Percentiles rank a stretch among this genome's conserved stretches.
Evolutionary conservation across 2,888 invertebrate genomes (phyloP).

Genomic region (Orthosia incerta): DNA sequence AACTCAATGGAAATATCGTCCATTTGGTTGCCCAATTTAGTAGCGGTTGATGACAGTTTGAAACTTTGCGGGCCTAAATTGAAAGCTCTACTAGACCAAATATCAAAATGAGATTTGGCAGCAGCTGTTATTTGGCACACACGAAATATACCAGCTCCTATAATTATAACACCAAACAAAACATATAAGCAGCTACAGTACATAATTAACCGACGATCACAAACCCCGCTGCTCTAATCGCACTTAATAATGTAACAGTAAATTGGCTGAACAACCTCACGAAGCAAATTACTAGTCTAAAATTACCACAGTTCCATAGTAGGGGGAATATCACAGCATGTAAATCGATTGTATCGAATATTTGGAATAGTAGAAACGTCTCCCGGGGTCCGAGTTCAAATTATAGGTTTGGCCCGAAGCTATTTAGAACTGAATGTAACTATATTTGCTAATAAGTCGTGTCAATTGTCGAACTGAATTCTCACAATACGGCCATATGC

Average conservation of each 20-base stretch:
- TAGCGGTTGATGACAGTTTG: constrained; percentile 46
- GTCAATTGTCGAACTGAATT: constrained; percentile 82
- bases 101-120: constrained; percentile 41
- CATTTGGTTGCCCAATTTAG: constrained; percentile 40
- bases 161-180: constrained; percentile 62
- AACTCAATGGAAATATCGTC: constrained; percentile 50
- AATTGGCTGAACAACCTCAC: constrained; percentile 72
- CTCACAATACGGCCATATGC: constrained; percentile 77
- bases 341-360: constrained; percentile 82
- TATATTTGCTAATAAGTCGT: constrained; percentile 87
- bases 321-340: constrained; percentile 79
- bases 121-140: constrained; percentile 54
- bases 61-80: constrained; percentile 44
- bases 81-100: constrained; percentile 33
- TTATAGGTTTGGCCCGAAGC: constrained; percentile 87
- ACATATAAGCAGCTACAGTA: constrained; percentile 62
- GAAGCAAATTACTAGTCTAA: constrained; percentile 77
- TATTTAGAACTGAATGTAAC: constrained; percentile 84
- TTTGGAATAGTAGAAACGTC: constrained; percentile 76
- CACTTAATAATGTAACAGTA: constrained; percentile 74
- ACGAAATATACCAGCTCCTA: constrained; percentile 37
- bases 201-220: constrained; percentile 75
- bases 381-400: constrained; percentile 82
- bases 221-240: constrained; percentile 74
- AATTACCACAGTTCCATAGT: constrained; percentile 76